Evolutionary conservation across 1,140 invertebrate genomes (phyloP).

Genomic region (Pogonomyrmex barbatus): DNA sequence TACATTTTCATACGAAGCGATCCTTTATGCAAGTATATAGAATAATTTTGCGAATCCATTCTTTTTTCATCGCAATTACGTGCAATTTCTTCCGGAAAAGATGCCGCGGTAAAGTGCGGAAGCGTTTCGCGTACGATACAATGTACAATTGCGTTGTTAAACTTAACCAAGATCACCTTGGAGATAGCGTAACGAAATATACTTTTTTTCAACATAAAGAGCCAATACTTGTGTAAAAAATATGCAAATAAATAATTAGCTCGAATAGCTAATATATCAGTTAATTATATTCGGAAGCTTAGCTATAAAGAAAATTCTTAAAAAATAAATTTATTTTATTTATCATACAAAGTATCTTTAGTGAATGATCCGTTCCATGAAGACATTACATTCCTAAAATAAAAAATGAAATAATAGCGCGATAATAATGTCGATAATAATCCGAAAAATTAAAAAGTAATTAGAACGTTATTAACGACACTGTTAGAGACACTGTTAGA

Average conservation of each 20-base stretch:
- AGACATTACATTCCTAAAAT: not conserved
- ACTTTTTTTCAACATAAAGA: constrained; percentile 1
- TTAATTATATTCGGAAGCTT: not conserved
- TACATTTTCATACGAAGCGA: not conserved
- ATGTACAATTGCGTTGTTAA: not conserved
- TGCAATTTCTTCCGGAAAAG: not conserved
- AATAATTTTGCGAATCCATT: not conserved
- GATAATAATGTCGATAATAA: not conserved
- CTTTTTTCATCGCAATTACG: not conserved
- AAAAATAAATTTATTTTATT: not conserved
- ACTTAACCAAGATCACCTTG: constrained; percentile 30
- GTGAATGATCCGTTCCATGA: not conserved
- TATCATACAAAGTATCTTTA: not conserved
- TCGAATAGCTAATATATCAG: not conserved
- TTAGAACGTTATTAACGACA: not conserved
- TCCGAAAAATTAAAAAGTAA: not conserved
- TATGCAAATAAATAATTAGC: too few species aligned
- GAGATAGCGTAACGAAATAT: not conserved
- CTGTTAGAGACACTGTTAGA: not conserved
- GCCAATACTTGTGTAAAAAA: not conserved
- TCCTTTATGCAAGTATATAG: not conserved
- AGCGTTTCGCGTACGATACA: not conserved
- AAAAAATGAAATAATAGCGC: not conserved
- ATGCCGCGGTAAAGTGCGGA: not conserved
- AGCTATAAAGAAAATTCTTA: not conserved